Base-by-base conservation (phyloP, 1,140 invertebrate genomes). In the Drosophila hydei region DNA sequence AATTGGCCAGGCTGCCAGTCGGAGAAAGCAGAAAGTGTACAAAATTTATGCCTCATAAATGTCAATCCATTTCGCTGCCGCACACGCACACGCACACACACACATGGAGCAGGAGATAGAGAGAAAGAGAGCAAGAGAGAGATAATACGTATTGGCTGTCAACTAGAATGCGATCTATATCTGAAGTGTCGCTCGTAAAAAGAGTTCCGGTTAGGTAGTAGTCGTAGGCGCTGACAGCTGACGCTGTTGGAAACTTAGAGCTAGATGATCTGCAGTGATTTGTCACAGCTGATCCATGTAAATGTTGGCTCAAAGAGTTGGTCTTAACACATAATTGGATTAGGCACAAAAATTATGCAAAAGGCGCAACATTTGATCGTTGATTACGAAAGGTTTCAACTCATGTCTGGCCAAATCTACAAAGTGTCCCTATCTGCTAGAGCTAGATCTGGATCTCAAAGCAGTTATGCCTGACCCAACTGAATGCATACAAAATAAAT, bases 31-130 rank as follows among this genome's bases (percentile, higher is more conserved):
- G 81, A 85, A 85, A 88, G 83, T 75, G 60, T 50, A 50, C 56
- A 38, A 81, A 87, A 87, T 87, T 81, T 88, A 87, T 87, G 81
- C 67, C 62, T 72, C 81, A 88, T 88, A 87, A 87, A 87, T 88
- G 83, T 88, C 81, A 76, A 68, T 51, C 59, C 52, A 52, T 36
- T 62, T 61, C 55, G 43, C 40, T 56, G 51, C 14, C 47, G n/a
- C 38, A 3, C 38, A 33, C 14, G 7, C 12, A 5, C 38, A 40
- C 4, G 38, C 38, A 40, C 27, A 30, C 27, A 7, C 7, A 30
- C 7, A 30, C 7, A 30, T 0, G 11, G 9, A 11, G 30, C n/a
- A 33, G 30, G 7, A 30, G 8, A 8, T 2, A 11, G 9, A 33
- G 30, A 33, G 30, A 9, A 2, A 33, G 30, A 11, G 1, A 33